Percentiles rank a stretch among this genome's conserved stretches.
Conservation (phyloP, 2,888 invertebrate species). For the Drosophila bunnanda region DNA sequence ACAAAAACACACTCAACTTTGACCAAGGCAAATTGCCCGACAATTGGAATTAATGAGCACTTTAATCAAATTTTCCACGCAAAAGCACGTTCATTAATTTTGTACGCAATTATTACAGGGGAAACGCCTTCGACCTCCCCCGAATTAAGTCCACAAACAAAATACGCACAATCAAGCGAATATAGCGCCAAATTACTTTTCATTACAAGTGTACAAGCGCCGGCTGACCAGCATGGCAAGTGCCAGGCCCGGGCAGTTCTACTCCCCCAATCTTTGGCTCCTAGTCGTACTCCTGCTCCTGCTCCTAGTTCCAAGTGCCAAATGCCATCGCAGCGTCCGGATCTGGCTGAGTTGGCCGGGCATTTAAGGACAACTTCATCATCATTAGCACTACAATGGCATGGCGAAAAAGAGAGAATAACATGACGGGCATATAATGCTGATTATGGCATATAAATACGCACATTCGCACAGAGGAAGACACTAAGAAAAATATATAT, state of each 20-base stretch:
- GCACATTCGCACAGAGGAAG: conserved; percentile 32
- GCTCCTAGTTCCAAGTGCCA: conserved; percentile 50
- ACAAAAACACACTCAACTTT: conserved; percentile 15
- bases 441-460: conserved; percentile 75
- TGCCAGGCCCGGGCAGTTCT: conserved; percentile 55
- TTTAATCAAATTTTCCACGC: conserved; percentile 75
- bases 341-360: conserved; percentile 53
- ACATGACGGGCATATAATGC: conserved; percentile 65
- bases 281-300: conserved; percentile 10
- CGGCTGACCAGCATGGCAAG: conserved; percentile 59
- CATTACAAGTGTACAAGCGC: conserved; percentile 69
- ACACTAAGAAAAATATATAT: conserved; percentile 26
- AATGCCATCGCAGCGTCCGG: conserved; percentile 54
- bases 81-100: conserved; percentile 76
- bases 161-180: conserved; percentile 76
- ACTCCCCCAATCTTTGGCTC: not conserved
- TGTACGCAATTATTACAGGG: conserved; percentile 69
- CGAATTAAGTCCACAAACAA: conserved; percentile 62
- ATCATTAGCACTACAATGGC: conserved; percentile 73
- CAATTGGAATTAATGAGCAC: conserved; percentile 75
- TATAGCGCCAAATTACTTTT: conserved; percentile 73
- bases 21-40: conserved; percentile 53
- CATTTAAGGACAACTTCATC: conserved; percentile 78
- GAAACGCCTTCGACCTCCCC: conserved; percentile 19
- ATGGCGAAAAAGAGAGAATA: conserved; percentile 44